Evolutionary conservation across 53 echinoderm and acorn worm species (phyloP).

Genomic region (Mesocentrotus franciscanus): DNA sequence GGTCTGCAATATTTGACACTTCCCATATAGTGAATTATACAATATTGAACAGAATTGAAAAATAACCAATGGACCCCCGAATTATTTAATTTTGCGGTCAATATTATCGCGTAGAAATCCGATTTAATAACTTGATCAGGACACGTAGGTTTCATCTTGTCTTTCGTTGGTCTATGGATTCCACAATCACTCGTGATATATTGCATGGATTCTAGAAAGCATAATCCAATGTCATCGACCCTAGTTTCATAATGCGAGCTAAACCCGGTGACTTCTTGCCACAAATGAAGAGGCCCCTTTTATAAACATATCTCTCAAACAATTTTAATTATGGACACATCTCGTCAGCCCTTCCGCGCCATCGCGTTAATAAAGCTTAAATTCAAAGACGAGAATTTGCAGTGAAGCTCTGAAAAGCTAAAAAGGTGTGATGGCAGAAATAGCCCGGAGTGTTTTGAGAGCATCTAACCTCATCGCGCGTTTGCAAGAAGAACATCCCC

Average conservation of each 20-base stretch:
- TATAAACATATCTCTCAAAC: constrained; percentile 58
- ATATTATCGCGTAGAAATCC: constrained; percentile 2
- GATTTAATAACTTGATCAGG: constrained; percentile 48
- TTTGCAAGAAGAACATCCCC: constrained; percentile 40
- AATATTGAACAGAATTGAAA: neutral
- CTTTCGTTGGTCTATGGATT: neutral
- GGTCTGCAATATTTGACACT: neutral
- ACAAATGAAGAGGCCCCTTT: constrained; percentile 5
- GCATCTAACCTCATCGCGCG: constrained; percentile 34
- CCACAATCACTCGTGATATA: neutral
- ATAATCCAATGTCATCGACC: constrained; percentile 13
- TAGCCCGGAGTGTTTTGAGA: constrained; percentile 58
- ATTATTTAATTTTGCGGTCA: constrained; percentile 19
- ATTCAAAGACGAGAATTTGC: constrained; percentile 57
- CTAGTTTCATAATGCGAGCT: neutral
- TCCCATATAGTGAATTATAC: neutral
- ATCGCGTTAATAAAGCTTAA: constrained; percentile 58
- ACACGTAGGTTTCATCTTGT: neutral
- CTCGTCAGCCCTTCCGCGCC: constrained; percentile 44
- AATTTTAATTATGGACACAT: constrained; percentile 57
- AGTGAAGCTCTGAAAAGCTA: constrained; percentile 32
- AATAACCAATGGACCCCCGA: neutral
- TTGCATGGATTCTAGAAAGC: constrained; percentile 10
- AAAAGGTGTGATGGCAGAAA: constrained; percentile 49
- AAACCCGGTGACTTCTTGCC: constrained; percentile 45